Evolutionary conservation across 2,113 vertebrate genomes (phyloP).

Genomic region (Poeciliopsis turrubarensis): DNA sequence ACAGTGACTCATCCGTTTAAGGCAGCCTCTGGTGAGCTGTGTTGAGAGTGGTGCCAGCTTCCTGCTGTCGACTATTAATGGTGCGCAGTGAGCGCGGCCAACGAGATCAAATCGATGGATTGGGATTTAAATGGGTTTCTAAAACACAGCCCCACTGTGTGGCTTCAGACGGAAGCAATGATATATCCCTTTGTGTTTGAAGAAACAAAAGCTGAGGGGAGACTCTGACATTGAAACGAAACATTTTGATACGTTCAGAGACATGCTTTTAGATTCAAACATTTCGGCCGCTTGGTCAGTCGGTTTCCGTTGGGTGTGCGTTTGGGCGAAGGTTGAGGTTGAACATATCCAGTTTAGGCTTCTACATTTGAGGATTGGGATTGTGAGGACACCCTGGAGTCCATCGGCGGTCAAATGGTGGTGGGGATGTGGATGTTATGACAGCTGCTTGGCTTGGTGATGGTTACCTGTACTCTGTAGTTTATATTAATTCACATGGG

Average conservation of each 20-base stretch:
- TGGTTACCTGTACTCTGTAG: too few species aligned
- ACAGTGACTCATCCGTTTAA: constrained; percentile 37
- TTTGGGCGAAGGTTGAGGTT: too few species aligned
- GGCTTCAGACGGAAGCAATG: neutral
- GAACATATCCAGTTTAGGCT: too few species aligned
- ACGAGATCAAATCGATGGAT: constrained; percentile 29
- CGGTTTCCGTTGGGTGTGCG: too few species aligned
- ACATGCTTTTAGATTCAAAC: neutral
- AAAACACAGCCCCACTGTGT: neutral
- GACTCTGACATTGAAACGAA: neutral
- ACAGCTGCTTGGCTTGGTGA: too few species aligned
- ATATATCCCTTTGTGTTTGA: neutral
- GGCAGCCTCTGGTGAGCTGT: constrained; percentile 21
- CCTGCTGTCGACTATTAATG: constrained; percentile 6
- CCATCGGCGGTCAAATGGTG: too few species aligned
- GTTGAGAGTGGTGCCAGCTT: constrained; percentile 14
- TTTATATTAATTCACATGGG: too few species aligned
- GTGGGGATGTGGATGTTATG: too few species aligned
- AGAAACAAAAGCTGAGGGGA: neutral
- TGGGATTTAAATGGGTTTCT: constrained; percentile 9
- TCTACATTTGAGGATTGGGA: too few species aligned
- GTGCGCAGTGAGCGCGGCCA: constrained; percentile 10
- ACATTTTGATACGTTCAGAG: neutral
- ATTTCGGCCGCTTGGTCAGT: neutral
- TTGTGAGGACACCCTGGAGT: too few species aligned